Evolutionary conservation across 64 coral and sea anemone species (phyloP), one percentile per base, ranked within the genome.

Genomic region (Actinia tenebrosa): DNA sequence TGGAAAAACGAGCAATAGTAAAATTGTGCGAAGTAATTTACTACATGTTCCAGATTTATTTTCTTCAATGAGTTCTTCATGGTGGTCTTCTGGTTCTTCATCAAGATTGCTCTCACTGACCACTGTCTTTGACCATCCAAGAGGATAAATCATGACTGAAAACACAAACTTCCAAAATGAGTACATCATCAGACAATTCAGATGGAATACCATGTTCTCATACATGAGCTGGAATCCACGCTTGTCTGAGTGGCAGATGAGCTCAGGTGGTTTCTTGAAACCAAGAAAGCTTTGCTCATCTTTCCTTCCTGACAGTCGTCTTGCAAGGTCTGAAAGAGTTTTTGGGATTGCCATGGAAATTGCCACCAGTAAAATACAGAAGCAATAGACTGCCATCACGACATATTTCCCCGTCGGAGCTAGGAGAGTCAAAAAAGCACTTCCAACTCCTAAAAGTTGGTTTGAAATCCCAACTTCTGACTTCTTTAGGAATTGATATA

Each of bases 201-300:
- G 79, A 78, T 99, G 97, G 88, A 99, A 99, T 18, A 95, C 87
- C 93, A 99, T 99, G 75, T 99, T 99, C 92, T 95, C 88, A 75
- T 99, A 95, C 16, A 95, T 85, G 44, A 99, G 93, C 47, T 99
- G 97, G 69, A 99, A 99, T 8, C 97, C 97, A 27, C 86, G 85
- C 10, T 93, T 86, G 53, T 95, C 97, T 53, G 97, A 86, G 14
- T 53, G 55, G 17, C 81, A 45, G 18, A 99, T 58, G 1, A 93
- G 56, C 46, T 91, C 53, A 18, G 95, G 91, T 64, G 97, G 97
- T 68, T 99, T 99, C 25, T 89, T 53, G 64, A 99, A 99, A 4
- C 97, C 97, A 85, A 99, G 89, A 53, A 99, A 99, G 4, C 45
- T 93, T n/a, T 84, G 90, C 20, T 95, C 97, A 89, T 95, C 97